A percentile compares a stretch with the other conserved stretches of the same genome.
Evolutionary conservation across 2,888 invertebrate genomes (phyloP).

Genomic region (Tetragonisca angustula): DNA sequence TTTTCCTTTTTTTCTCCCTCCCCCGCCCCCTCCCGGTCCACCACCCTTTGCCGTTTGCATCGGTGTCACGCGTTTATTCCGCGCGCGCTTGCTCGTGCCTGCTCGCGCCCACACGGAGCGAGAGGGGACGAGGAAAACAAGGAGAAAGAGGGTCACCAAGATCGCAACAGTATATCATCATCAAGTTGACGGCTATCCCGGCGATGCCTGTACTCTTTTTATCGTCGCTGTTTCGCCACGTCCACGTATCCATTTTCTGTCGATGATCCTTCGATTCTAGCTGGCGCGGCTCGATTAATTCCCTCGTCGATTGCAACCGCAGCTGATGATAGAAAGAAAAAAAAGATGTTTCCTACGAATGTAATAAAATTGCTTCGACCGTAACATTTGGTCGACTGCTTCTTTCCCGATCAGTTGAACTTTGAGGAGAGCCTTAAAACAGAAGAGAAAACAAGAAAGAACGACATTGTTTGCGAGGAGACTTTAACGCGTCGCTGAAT

Average conservation of each 20-base stretch:
- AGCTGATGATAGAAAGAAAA: neutral
- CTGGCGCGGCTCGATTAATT: neutral
- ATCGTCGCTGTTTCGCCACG: constrained; percentile 30
- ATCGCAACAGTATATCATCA: constrained; percentile 83
- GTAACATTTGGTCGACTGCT: neutral
- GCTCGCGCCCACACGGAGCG: constrained; percentile 23
- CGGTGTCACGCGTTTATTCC: constrained; percentile 62
- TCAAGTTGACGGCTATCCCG: constrained; percentile 80
- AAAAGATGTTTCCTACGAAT: neutral
- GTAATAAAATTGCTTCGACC: neutral
- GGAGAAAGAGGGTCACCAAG: constrained; percentile 74
- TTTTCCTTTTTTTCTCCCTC: constrained; percentile 49
- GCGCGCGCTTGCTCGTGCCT: constrained; percentile 54
- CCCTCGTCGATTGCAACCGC: too few relatives aligned
- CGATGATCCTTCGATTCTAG: neutral
- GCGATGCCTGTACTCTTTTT: constrained; percentile 49
- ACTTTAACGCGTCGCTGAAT: neutral
- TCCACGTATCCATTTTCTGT: constrained; percentile 13
- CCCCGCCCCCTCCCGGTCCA: constrained; percentile 58
- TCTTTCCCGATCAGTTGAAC: too few relatives aligned
- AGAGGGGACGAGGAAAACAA: constrained; percentile 57
- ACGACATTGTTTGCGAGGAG: neutral
- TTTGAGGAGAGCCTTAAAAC: neutral
- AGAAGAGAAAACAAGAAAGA: neutral
- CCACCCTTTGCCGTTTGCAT: constrained; percentile 63